Evolutionary conservation across 2,888 invertebrate species (phyloP).

Genomic region (Netelia melanura): DNA sequence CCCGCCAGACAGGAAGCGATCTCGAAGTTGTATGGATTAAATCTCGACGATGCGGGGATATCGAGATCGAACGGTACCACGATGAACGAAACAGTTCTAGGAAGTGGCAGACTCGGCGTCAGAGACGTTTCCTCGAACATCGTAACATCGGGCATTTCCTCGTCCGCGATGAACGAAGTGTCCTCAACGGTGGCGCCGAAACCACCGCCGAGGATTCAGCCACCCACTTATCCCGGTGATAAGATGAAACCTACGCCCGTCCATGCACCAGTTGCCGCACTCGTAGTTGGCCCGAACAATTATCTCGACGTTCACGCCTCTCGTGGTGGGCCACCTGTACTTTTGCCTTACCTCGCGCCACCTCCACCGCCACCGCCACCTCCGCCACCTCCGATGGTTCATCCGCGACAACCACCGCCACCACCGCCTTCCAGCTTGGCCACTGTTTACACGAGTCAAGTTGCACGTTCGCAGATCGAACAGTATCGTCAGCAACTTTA

Average conservation of each 20-base stretch:
- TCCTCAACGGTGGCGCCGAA: conserved; percentile 88
- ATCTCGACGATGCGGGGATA: conserved; percentile 64
- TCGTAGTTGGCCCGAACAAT: conserved; percentile 88
- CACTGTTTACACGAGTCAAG: conserved; percentile 90
- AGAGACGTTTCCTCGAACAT: conserved; percentile 20
- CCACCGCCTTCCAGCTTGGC: conserved; percentile 87
- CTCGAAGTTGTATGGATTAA: conserved; percentile 73
- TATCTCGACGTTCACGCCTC: conserved; percentile 88
- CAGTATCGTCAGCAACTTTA: conserved; percentile 95
- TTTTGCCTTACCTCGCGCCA: conserved; percentile 86
- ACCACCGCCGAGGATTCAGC: conserved; percentile 85
- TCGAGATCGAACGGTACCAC: conserved; percentile 39
- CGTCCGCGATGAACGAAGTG: conserved; percentile 17
- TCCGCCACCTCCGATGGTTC: conserved; percentile 67
- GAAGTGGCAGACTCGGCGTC: conserved; percentile 37
- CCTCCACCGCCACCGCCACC: conserved; percentile 87
- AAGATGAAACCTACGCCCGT: conserved; percentile 85
- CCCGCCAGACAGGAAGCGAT: conserved; percentile 74
- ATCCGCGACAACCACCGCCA: conserved; percentile 85
- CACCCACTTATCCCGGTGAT: conserved; percentile 84
- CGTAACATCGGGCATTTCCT: conserved; percentile 8
- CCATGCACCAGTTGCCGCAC: conserved; percentile 86
- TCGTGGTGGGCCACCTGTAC: conserved; percentile 85
- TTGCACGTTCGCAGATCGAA: conserved; percentile 92
- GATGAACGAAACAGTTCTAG: conserved; percentile 22